Conservation (phyloP, 2,888 invertebrate species). For the Bugulina stolonifera region DNA sequence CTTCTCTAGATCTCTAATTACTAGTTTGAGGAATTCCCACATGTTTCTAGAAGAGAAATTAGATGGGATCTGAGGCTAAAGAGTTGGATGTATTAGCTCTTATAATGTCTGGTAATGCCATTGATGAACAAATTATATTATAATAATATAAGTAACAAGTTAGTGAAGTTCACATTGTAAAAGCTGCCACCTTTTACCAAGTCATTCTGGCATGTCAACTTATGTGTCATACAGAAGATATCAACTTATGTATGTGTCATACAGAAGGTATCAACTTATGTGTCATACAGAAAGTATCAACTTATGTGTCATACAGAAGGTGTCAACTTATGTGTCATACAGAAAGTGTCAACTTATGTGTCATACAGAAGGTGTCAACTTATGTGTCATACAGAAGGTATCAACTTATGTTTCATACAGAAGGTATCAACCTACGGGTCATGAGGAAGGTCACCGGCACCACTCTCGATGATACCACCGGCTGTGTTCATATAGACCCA, state of each 20-base stretch:
- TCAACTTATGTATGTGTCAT: too few species aligned
- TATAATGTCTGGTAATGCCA: too few species aligned
- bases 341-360: conserved; percentile 29
- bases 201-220: too few species aligned
- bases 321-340: neutral
- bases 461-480: conserved; percentile 49
- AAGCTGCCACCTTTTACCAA: too few species aligned
- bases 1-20: conserved; percentile 35
- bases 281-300: conserved; percentile 37
- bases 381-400: neutral
- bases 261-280: too few species aligned
- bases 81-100: too few species aligned
- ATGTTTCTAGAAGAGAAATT: conserved; percentile 36
- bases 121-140: too few species aligned
- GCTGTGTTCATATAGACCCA: conserved; percentile 52
- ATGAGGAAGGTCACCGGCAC: conserved; percentile 48
- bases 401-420: neutral
- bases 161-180: too few species aligned
- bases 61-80: too few species aligned
- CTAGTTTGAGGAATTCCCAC: conserved; percentile 42
- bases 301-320: neutral
- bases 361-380: conserved; percentile 37
- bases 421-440: conserved; percentile 30
- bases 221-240: too few species aligned
- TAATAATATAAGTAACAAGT: too few species aligned